Conservation (phyloP, 1,140 invertebrate species). For the Monochamus saltuarius region DNA sequence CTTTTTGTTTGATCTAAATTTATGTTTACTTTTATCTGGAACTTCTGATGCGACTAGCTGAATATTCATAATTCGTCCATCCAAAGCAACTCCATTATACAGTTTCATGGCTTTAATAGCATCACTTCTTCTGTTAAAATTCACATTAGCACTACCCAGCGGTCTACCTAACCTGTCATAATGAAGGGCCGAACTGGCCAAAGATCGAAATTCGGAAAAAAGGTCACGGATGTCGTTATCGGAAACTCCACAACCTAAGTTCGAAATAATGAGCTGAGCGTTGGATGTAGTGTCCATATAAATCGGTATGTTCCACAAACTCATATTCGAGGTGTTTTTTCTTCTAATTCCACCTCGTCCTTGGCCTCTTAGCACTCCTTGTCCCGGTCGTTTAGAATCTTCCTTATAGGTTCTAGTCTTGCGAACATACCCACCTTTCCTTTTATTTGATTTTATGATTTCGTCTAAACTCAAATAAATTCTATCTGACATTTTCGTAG, state of each 20-base stretch:
- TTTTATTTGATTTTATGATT: slow-evolving; percentile 79
- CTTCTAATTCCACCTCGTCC: slow-evolving; percentile 66
- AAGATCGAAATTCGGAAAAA: slow-evolving; percentile 93
- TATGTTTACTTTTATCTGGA: slow-evolving; percentile 50
- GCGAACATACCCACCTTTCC: slow-evolving; percentile 54
- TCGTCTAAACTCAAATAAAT: slow-evolving; percentile 96
- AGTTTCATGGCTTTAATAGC: slow-evolving; percentile 96
- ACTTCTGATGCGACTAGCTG: slow-evolving; percentile 81
- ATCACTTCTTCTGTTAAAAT: slow-evolving; percentile 88
- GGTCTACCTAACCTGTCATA: slow-evolving; percentile 96
- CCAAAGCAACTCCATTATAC: slow-evolving; percentile 95
- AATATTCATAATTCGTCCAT: slow-evolving; percentile 95
- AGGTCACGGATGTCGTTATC: slow-evolving; percentile 95
- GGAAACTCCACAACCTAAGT: slow-evolving; percentile 95
- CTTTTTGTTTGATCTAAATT: slow-evolving; percentile 24
- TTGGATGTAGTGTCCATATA: slow-evolving; percentile 61
- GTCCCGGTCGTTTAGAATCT: slow-evolving; percentile 52
- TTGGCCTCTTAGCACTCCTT: slow-evolving; percentile 62
- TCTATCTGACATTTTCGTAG: slow-evolving; percentile 77
- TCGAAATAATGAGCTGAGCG: slow-evolving; percentile 85
- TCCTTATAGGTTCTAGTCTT: slow-evolving; percentile 53
- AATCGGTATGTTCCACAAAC: slow-evolving; percentile 51
- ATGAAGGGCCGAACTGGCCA: slow-evolving; percentile 93
- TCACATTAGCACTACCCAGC: slow-evolving; percentile 92
- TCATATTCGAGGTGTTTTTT: slow-evolving; percentile 68